These are phyloP conservation scores for Aphaenogaster ashmeadi DNA, from an alignment of 1,140 invertebrate genomes.

Conservation along the genomic window DNA sequence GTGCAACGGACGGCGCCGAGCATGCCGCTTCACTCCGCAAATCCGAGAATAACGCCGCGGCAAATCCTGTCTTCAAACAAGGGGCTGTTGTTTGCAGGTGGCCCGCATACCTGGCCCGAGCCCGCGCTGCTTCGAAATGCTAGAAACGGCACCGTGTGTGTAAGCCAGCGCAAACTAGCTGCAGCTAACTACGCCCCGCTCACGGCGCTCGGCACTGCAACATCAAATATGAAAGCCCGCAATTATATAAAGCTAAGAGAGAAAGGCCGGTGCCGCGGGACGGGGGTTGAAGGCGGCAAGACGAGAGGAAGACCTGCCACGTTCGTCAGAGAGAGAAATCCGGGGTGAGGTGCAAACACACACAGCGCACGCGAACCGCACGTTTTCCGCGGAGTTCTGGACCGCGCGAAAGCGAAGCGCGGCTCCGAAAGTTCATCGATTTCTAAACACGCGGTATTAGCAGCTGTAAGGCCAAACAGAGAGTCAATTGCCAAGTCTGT, in stretches of 20 bases:
- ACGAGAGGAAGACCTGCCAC: constrained; percentile 16
- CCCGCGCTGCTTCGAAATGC: constrained; percentile 71
- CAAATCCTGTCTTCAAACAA: constrained; percentile 78
- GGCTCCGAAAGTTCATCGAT: constrained; percentile 51
- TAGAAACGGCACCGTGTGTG: constrained; percentile 72
- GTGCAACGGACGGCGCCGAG: constrained; percentile 45
- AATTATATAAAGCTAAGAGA: constrained; percentile 78
- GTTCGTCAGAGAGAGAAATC: constrained; percentile 35
- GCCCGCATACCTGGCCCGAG: constrained; percentile 64
- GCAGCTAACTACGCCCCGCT: constrained; percentile 60
- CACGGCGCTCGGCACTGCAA: constrained; percentile 54
- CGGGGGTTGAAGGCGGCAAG: background rate
- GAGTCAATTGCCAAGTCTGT: constrained; percentile 14
- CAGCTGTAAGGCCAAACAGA: constrained; percentile 3
- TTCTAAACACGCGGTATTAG: constrained; percentile 48
- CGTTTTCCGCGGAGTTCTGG: constrained; percentile 39
- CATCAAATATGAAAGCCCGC: constrained; percentile 79
- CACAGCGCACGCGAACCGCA: constrained; percentile 55
- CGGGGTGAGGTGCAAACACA: constrained; percentile 65
- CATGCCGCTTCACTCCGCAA: constrained; percentile 65
- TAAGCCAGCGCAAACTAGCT: constrained; percentile 70
- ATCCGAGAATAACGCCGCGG: constrained; percentile 73
- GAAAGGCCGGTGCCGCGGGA: constrained; percentile 30
- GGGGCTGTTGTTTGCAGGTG: constrained; percentile 71
- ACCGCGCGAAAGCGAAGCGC: constrained; percentile 4